These are phyloP conservation scores for Dinothrombium tinctorium DNA, from an alignment of 1,140 invertebrate genomes.

Conservation along the genomic window DNA sequence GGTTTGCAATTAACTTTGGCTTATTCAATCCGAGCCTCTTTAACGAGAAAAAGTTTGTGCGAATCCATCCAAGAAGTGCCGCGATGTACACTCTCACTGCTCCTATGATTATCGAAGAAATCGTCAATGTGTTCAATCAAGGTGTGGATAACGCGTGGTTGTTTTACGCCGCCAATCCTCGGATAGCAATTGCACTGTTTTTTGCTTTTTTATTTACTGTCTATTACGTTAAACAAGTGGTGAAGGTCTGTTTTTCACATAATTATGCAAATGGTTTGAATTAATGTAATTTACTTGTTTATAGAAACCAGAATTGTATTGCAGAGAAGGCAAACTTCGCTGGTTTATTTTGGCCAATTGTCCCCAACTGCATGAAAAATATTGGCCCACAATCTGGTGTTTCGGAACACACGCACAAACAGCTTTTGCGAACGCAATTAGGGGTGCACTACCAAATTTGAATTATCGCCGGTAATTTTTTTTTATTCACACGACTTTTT, in stretches of 20 bases:
- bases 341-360: constrained; percentile 38
- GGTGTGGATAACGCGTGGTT: constrained; percentile 3
- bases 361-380: constrained; percentile 41
- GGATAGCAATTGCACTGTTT: constrained; percentile 9
- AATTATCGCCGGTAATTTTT: constrained; percentile 31
- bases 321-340: constrained; percentile 32
- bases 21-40: too few relatives aligned
- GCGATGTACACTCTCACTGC: too few relatives aligned
- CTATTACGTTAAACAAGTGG: constrained; percentile 26
- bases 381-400: constrained; percentile 64
- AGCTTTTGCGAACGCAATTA: constrained; percentile 41
- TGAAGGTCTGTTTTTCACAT: constrained; percentile 20
- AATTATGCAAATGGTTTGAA: neutral
- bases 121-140: too few relatives aligned
- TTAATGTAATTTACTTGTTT: constrained; percentile 11
- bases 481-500: neutral
- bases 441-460: constrained; percentile 28
- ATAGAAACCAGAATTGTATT: constrained; percentile 20
- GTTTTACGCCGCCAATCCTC: constrained; percentile 13
- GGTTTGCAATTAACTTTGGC: too few relatives aligned
- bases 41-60: too few relatives aligned
- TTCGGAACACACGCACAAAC: constrained; percentile 58
- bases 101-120: too few relatives aligned
- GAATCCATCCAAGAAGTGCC: too few relatives aligned
- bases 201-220: constrained; percentile 22